Evolutionary conservation across 2,888 invertebrate genomes (phyloP).

Genomic region (Atethmia centrago): DNA sequence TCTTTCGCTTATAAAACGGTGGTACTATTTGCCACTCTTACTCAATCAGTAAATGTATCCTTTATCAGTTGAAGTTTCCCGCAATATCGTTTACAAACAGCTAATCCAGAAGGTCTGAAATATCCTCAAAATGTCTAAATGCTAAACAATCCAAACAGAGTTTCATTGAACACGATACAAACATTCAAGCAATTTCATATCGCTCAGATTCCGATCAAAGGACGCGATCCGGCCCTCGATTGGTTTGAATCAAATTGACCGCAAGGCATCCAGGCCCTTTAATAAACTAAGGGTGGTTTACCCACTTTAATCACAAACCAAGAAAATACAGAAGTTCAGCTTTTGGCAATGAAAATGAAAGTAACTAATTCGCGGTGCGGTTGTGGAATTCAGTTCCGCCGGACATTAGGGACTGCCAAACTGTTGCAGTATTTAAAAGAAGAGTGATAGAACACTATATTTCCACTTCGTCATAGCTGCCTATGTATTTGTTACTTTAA

Average conservation of each 20-base stretch:
- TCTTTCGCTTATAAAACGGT: not conserved
- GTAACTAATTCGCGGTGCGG: no score
- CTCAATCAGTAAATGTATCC: slow-evolving; percentile 7
- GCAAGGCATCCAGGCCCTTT: slow-evolving; percentile 50
- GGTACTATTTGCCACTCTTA: not conserved
- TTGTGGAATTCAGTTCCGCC: no score
- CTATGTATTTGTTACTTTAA: no score
- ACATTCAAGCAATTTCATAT: slow-evolving; percentile 49
- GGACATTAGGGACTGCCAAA: no score
- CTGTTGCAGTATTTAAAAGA: no score
- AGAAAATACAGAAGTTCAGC: slow-evolving; percentile 33
- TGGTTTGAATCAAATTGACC: slow-evolving; percentile 53
- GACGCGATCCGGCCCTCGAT: slow-evolving; percentile 42
- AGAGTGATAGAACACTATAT: no score
- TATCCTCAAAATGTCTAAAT: slow-evolving; percentile 15
- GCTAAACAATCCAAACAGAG: slow-evolving; percentile 4
- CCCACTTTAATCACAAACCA: slow-evolving; percentile 8
- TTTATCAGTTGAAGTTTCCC: not conserved
- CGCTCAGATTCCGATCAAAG: slow-evolving; percentile 25
- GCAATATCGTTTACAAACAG: not conserved
- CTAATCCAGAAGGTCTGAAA: not conserved
- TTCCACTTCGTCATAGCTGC: no score
- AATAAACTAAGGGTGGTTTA: slow-evolving; percentile 50
- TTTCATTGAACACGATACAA: slow-evolving; percentile 27
- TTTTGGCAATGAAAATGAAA: not conserved